A percentile compares a stretch with the other conserved stretches of the same genome.
Evolutionary conservation across 2,888 invertebrate genomes (phyloP).

Genomic region (Nephrotoma guestfalica): DNA sequence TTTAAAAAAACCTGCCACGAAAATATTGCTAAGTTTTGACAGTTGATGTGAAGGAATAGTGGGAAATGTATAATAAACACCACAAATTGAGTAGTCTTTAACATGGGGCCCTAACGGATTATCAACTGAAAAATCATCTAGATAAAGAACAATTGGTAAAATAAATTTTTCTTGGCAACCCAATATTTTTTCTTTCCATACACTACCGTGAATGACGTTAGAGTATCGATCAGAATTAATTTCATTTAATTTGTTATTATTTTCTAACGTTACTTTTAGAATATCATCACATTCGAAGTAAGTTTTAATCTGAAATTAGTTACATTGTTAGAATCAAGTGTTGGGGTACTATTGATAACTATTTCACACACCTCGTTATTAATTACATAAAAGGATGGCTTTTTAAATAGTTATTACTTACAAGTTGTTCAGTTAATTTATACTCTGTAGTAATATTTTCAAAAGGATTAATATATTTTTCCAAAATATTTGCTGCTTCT

Average conservation of each 20-base stretch:
- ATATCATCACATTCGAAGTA: slow-evolving; percentile 9
- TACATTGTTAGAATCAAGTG: slow-evolving; percentile 10
- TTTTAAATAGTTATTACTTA: neutral
- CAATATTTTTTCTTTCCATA: slow-evolving; percentile 10
- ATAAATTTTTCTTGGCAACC: slow-evolving; percentile 8
- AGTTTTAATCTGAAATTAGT: slow-evolving; percentile 10
- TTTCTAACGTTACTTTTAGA: slow-evolving; percentile 9
- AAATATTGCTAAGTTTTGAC: slow-evolving; percentile 12
- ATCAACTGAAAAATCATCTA: slow-evolving; percentile 12
- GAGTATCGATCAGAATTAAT: neutral
- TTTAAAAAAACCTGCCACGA: slow-evolving; percentile 11
- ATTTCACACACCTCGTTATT: slow-evolving; percentile 8
- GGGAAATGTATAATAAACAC: slow-evolving; percentile 13
- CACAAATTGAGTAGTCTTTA: slow-evolving; percentile 10
- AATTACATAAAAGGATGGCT: slow-evolving; percentile 3
- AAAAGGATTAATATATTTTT: neutral
- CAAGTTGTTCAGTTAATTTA: slow-evolving; percentile 7
- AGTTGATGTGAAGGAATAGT: slow-evolving; percentile 10
- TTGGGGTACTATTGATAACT: neutral
- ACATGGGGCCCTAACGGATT: slow-evolving; percentile 11
- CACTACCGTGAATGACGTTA: slow-evolving; percentile 8
- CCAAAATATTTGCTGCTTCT: neutral
- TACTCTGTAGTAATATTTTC: slow-evolving; percentile 2
- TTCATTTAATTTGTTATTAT: slow-evolving; percentile 4
- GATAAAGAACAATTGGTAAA: slow-evolving; percentile 10